phyloP scores from a whole-genome alignment of 2,113 vertebrate species.

The Silurus asotus region DNA sequence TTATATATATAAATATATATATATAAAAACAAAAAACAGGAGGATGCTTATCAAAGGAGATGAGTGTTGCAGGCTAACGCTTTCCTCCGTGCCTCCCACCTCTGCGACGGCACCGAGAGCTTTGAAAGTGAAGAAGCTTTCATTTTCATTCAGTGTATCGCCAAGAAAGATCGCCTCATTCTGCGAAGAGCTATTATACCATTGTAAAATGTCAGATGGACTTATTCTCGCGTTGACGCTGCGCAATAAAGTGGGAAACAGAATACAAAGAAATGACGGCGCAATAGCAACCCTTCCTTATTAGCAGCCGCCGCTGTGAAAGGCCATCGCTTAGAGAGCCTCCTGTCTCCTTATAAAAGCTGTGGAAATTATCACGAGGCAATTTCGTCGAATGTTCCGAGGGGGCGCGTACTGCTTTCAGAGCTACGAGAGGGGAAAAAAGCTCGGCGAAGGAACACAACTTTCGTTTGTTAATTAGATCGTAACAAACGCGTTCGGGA shows the following conservation, averaged over 20 bases:
- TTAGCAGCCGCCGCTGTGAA: constrained; percentile 36
- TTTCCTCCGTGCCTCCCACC: constrained; percentile 11
- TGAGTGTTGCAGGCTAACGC: constrained; percentile 6
- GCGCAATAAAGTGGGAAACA: constrained; percentile 34
- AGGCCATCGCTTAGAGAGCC: constrained; percentile 42
- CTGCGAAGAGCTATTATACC: constrained; percentile 31
- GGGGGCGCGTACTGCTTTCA: background rate
- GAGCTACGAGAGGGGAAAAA: background rate
- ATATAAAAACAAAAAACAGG: background rate
- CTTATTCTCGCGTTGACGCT: constrained; percentile 12
- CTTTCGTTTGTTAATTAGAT: constrained; percentile 25
- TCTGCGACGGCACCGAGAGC: background rate
- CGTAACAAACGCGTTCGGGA: constrained; percentile 15
- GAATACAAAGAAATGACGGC: constrained; percentile 31
- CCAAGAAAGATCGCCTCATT: constrained; percentile 8
- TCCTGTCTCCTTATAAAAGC: constrained; percentile 26
- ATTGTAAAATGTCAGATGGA: constrained; percentile 32
- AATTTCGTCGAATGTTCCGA: constrained; percentile 4
- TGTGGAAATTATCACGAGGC: constrained; percentile 13
- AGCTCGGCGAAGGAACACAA: background rate
- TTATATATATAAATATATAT: background rate
- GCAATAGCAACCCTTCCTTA: constrained; percentile 29
- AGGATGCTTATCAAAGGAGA: constrained; percentile 31
- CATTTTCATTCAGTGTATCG: constrained; percentile 9
- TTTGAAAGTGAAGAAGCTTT: constrained; percentile 18